These are phyloP conservation scores for Caenorhabditis plicata DNA, from an alignment of 2,888 invertebrate species.

Conservation along the genomic window DNA sequence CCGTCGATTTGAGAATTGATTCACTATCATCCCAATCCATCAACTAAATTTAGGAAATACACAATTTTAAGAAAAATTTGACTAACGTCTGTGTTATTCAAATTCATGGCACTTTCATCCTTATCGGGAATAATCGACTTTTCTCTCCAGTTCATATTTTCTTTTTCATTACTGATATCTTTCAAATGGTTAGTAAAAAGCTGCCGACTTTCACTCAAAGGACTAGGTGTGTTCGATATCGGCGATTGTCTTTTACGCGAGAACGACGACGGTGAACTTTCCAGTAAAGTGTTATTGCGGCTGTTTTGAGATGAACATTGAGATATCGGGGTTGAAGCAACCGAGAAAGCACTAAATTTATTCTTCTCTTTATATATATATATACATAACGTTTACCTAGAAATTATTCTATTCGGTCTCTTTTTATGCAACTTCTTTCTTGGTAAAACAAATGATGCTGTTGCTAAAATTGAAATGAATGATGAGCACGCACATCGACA, in stretches of 20 bases:
- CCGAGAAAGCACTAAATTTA: slow-evolving; percentile 50
- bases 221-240: too few species aligned
- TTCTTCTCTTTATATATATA: neutral
- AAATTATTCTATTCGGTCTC: slow-evolving; percentile 30
- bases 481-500: slow-evolving; percentile 32
- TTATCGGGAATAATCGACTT: slow-evolving; percentile 4
- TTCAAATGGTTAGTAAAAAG: neutral
- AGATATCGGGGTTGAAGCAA: slow-evolving; percentile 52
- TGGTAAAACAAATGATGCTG: slow-evolving; percentile 32
- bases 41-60: slow-evolving; percentile 5
- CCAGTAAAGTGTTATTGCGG: neutral
- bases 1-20: neutral
- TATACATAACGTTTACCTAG: slow-evolving; percentile 19
- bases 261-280: neutral
- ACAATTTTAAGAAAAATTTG: neutral
- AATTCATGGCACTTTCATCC: too few species aligned
- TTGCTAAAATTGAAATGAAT: slow-evolving; percentile 22
- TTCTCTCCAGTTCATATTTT: slow-evolving; percentile 15
- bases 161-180: neutral
- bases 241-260: neutral
- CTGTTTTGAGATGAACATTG: slow-evolving; percentile 42
- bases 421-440: slow-evolving; percentile 36
- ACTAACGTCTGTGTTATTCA: neutral
- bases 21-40: slow-evolving; percentile 50
- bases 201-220: too few species aligned